These are phyloP conservation scores for Gobiocypris rarus DNA, from an alignment of 2,113 vertebrate genomes.

Conservation along the genomic window DNA sequence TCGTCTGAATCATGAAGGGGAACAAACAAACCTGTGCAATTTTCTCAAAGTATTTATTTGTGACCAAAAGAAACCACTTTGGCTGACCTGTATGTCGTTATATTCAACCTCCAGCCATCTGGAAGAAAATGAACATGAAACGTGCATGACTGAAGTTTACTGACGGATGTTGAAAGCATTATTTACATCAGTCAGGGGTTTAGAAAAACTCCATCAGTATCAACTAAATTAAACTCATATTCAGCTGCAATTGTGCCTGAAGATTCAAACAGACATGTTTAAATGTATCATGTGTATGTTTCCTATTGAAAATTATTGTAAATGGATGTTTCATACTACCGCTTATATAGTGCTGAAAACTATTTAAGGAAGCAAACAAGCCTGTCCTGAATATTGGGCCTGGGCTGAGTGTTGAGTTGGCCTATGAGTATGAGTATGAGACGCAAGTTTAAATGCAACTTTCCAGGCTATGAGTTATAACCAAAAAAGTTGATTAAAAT, in stretches of 20 bases:
- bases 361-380: background rate
- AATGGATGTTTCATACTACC: background rate
- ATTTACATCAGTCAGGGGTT: background rate
- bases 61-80: background rate
- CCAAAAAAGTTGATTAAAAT: no score
- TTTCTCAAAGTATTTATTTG: background rate
- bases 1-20: slow-evolving; percentile 70
- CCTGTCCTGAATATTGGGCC: background rate
- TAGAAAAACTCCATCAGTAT: background rate
- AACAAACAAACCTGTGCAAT: background rate
- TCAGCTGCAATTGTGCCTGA: background rate
- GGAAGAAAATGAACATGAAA: background rate
- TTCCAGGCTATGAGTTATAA: no score
- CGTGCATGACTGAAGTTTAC: background rate
- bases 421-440: no score
- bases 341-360: background rate
- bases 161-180: background rate
- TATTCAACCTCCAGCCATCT: background rate
- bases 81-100: background rate
- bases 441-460: no score
- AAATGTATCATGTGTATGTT: background rate
- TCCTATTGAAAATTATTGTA: background rate
- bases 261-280: background rate
- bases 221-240: background rate
- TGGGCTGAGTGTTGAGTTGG: background rate